Base-by-base conservation (phyloP, 2,797 vertebrate genomes). In the Peromyscus nudipes region DNA sequence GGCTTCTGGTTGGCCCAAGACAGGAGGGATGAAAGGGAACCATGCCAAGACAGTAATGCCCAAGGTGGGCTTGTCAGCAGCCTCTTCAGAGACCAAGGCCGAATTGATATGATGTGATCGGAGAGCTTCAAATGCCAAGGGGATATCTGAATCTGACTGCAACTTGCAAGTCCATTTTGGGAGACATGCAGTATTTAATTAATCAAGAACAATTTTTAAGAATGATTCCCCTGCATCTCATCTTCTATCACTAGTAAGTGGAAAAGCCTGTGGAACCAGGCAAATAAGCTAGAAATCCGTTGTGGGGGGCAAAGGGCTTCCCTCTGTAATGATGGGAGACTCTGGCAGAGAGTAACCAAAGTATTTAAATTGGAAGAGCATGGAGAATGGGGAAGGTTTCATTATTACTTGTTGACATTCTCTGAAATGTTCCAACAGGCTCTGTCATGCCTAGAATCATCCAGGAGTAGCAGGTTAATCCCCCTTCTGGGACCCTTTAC, bases 361-460 rank as follows among this genome's bases (percentile, higher is more conserved):
- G 21, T 83, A 57, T 91, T 84, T 64, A 57, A 90, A 93, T 37
- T 93, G 86, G 84, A 91, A 90, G 67, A 71, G 55, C 65, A 64
- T 8, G 4, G 1, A 79, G 62, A 93, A 34, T 57, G 29, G n/a
- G 25, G n/a, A 34, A 64, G 29, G 87, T 77, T 52, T 93, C 69
- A 75, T 65, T 91, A 89, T 79, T 60, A 75, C 81, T 62, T 43
- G 75, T 19, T 49, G 62, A 71, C 27, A 34, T 65, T 75, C 62
- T 92, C 37, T 83, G 88, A 96, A 93, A 89, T 83, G 77, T 85
- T 76, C 62, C 81, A 82, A 37, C 40, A 89, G 31, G 77, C 60
- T 57, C 75, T 37, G 12, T 84, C 69, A 81, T 81, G 65, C 34
- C 73, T 89, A 60, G 82, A 90, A 43, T 89, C 73, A 69, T 86